These are phyloP conservation scores for Heterotilapia buettikoferi DNA, from an alignment of 2,113 vertebrate genomes.

Conservation along the genomic window DNA sequence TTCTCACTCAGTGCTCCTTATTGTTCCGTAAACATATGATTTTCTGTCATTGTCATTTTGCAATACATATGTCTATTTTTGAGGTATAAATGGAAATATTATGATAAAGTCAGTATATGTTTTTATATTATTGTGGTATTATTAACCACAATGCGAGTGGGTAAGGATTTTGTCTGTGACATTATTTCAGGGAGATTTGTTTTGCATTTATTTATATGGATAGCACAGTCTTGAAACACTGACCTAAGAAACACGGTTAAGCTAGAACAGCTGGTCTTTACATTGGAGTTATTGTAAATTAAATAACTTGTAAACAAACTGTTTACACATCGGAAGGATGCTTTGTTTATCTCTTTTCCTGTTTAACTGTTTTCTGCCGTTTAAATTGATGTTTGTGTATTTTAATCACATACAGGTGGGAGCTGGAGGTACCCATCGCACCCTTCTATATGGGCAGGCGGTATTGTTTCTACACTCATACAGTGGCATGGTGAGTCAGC, in stretches of 20 bases:
- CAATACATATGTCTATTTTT: not conserved
- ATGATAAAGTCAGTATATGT: not conserved
- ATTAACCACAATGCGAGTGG: not conserved
- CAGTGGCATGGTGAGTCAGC: slow-evolving; percentile 84
- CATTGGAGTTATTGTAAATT: not conserved
- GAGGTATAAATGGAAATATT: not conserved
- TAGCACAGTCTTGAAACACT: not conserved
- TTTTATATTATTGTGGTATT: not conserved
- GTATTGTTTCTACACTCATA: slow-evolving; percentile 88
- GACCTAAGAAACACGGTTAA: not conserved
- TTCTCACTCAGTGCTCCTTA: not conserved
- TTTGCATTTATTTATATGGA: not conserved
- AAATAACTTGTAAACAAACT: not conserved
- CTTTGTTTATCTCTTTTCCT: not conserved
- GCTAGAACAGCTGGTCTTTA: not conserved
- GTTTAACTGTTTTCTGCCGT: not conserved
- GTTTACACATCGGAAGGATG: not conserved
- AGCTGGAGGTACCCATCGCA: slow-evolving; percentile 82
- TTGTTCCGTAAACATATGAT: not conserved
- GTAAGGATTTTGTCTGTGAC: not conserved
- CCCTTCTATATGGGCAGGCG: slow-evolving; percentile 89
- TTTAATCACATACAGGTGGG: slow-evolving; percentile 66
- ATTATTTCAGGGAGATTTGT: not conserved
- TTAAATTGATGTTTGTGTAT: not conserved
- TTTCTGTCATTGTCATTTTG: not conserved